A percentile compares a stretch with the other conserved stretches of the same genome.
Conservation (phyloP, 2,113 vertebrate species). For the Panurus biarmicus region DNA sequence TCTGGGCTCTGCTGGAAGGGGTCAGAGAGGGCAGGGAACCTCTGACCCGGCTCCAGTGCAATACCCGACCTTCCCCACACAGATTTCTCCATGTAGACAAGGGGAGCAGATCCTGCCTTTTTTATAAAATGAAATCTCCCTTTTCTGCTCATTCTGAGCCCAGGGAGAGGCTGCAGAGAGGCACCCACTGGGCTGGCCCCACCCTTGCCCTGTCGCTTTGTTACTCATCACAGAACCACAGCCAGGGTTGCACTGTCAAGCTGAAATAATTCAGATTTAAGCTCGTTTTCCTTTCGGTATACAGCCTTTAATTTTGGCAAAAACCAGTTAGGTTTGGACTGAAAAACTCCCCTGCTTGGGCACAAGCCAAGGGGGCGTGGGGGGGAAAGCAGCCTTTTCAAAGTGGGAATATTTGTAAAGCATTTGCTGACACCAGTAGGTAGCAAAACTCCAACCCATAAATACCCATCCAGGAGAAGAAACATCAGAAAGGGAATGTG, state of each 20-base stretch:
- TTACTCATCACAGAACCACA: not conserved
- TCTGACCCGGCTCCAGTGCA: not conserved
- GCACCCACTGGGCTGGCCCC: not conserved
- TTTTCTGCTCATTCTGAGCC: not conserved
- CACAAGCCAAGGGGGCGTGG: not conserved
- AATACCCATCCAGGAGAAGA: not conserved
- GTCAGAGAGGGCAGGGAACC: not conserved
- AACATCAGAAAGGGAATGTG: not conserved
- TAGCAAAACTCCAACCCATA: conserved; percentile 3
- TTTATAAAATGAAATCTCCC: accelerated
- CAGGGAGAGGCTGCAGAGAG: not conserved
- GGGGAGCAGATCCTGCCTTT: not conserved
- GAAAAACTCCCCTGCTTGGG: not conserved
- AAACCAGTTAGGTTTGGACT: not conserved
- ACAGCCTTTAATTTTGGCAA: not conserved
- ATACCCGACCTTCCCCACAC: not conserved
- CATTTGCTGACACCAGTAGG: conserved; percentile 14
- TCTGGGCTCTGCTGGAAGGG: not conserved
- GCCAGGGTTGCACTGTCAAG: not conserved
- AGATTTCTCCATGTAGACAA: not conserved
- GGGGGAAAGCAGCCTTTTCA: not conserved
- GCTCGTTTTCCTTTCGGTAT: not conserved
- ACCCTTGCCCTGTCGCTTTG: not conserved
- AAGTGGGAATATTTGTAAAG: conserved; percentile 4
- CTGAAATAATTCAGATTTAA: not conserved